Conservation (phyloP, 2,113 vertebrate species). For the Colistium nudipinnis region DNA sequence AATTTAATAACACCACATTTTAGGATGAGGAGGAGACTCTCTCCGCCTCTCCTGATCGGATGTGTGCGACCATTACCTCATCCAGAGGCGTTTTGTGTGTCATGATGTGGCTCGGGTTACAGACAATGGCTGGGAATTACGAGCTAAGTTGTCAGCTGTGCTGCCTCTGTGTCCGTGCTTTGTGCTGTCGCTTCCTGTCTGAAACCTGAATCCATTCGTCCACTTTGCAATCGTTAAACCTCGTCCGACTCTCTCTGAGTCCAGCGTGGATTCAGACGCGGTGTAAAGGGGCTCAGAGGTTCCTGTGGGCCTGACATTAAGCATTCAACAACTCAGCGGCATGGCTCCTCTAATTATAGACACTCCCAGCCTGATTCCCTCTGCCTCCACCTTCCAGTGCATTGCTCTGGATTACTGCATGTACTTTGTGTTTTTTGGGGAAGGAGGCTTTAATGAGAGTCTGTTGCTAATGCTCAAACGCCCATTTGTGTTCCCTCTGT, state of each 20-base stretch:
- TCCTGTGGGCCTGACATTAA: conserved; percentile 66
- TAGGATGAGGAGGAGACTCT: neutral
- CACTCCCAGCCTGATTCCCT: conserved; percentile 47
- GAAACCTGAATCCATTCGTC: conserved; percentile 39
- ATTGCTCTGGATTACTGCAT: conserved; percentile 22
- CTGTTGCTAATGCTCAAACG: conserved; percentile 32
- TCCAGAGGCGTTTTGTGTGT: conserved; percentile 9
- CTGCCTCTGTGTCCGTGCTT: conserved; percentile 3
- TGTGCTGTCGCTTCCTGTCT: conserved; percentile 53
- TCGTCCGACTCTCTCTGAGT: neutral
- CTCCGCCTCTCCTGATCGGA: neutral
- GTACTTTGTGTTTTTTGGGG: conserved; percentile 10
- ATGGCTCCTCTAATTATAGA: conserved; percentile 75
- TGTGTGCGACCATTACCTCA: conserved; percentile 49
- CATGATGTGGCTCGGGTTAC: conserved; percentile 27
- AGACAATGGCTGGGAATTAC: conserved; percentile 41
- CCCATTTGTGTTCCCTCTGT: conserved; percentile 31
- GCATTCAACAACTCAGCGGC: conserved; percentile 73
- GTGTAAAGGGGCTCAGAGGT: conserved; percentile 29
- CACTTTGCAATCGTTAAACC: conserved; percentile 19
- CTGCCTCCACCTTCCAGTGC: conserved; percentile 47
- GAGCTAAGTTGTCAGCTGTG: conserved; percentile 1
- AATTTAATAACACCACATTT: neutral
- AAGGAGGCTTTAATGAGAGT: too few species aligned
- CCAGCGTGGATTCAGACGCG: conserved; percentile 6